These are phyloP conservation scores for Thera britannica DNA, from an alignment of 2,888 invertebrate species.

Conservation along the genomic window DNA sequence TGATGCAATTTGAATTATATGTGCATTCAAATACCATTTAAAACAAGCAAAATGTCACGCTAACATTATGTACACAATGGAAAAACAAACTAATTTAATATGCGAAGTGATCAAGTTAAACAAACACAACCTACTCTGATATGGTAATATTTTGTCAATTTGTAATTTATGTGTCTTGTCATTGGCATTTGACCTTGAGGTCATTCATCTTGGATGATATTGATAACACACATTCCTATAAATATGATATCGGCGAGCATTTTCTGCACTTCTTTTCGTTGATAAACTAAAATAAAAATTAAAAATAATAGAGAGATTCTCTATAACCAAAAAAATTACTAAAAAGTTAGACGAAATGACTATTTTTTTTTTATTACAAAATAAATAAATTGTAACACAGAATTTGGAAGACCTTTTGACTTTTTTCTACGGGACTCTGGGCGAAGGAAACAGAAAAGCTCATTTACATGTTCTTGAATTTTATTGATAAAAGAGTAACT, in stretches of 20 bases:
- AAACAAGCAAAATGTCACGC: background rate
- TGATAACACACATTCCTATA: too few species aligned
- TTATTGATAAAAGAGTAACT: too few species aligned
- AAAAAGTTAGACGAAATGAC: too few species aligned
- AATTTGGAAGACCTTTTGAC: too few species aligned
- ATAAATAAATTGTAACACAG: too few species aligned
- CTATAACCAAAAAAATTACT: too few species aligned
- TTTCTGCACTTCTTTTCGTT: background rate
- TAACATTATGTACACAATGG: background rate
- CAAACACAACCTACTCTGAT: slow-evolving; percentile 14
- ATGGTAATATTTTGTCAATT: slow-evolving; percentile 22
- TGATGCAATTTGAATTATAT: slow-evolving; percentile 9
- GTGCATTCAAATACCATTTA: background rate
- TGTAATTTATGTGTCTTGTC: slow-evolving; percentile 17
- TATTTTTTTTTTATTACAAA: too few species aligned
- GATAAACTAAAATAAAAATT: background rate
- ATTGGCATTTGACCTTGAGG: slow-evolving; percentile 15
- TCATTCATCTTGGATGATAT: slow-evolving; percentile 13
- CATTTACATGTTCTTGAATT: too few species aligned
- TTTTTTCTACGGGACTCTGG: too few species aligned
- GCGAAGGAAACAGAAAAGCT: too few species aligned
- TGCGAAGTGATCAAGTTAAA: slow-evolving; percentile 3
- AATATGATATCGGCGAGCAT: background rate
- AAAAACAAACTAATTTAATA: slow-evolving; percentile 9
- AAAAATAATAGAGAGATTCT: too few species aligned